These are phyloP conservation scores for Clarias fuscus DNA, from an alignment of 2,797 vertebrate genomes.

Conservation along the genomic window DNA sequence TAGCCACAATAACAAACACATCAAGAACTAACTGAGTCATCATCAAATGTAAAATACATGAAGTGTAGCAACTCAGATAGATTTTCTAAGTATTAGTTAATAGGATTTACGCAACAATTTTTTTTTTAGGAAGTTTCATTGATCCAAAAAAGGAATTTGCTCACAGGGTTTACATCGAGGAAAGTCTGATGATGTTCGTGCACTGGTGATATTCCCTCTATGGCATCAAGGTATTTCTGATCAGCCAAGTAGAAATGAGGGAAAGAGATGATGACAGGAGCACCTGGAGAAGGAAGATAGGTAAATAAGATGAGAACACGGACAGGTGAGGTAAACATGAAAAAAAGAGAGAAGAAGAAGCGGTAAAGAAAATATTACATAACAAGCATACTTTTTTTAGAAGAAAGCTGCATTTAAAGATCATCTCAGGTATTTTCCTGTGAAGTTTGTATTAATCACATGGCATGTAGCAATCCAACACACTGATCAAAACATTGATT, in stretches of 20 bases:
- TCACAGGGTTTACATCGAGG: slow-evolving; percentile 80
- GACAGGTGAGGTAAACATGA: background rate
- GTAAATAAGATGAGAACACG: background rate
- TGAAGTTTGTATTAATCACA: background rate
- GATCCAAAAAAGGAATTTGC: background rate
- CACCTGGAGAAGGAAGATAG: slow-evolving; percentile 62
- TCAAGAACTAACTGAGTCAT: background rate
- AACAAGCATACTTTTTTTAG: background rate
- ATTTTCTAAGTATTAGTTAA: background rate
- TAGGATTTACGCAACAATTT: background rate
- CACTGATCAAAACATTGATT: background rate
- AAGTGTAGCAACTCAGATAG: background rate
- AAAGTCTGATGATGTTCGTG: slow-evolving; percentile 75
- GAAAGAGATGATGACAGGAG: slow-evolving; percentile 78
- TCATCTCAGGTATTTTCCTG: background rate
- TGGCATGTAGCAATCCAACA: background rate
- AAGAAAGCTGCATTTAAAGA: background rate
- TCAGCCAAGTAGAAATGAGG: slow-evolving; percentile 80
- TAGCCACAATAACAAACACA: background rate
- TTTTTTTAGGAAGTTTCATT: background rate
- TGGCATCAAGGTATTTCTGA: slow-evolving; percentile 63
- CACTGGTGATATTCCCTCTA: slow-evolving; percentile 72
- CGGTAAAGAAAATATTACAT: no score
- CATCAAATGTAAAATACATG: background rate
- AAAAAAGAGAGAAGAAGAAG: no score